phyloP scores from a whole-genome alignment of 2,888 invertebrate species.

The Lasius fuliginosus region DNA sequence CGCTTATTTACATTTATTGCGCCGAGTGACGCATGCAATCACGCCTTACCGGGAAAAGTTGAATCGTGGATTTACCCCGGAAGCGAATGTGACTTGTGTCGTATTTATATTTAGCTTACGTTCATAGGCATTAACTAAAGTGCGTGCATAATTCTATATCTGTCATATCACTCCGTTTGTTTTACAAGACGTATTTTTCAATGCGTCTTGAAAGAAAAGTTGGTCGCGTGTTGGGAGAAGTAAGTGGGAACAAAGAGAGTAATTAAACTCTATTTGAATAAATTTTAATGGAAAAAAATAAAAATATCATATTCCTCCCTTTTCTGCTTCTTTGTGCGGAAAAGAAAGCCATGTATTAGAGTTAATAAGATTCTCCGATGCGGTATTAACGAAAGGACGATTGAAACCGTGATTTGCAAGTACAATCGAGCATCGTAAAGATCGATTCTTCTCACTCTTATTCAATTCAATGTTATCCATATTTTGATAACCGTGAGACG shows the following conservation, averaged over 20 bases:
- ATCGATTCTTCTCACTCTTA: not conserved
- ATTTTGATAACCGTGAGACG: not conserved
- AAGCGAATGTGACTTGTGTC: conserved; percentile 29
- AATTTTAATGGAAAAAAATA: not conserved
- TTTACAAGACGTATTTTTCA: not conserved
- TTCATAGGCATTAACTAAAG: not conserved
- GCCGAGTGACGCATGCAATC: conserved; percentile 18
- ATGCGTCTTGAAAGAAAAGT: not conserved
- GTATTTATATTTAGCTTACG: conserved; percentile 33
- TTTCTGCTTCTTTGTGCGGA: not conserved
- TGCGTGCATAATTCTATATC: not conserved
- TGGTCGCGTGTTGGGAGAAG: not conserved
- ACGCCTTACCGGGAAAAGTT: conserved; percentile 29
- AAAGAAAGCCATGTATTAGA: not conserved
- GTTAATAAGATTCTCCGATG: not conserved
- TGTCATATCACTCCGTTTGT: not conserved
- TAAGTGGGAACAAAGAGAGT: not conserved
- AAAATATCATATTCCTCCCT: not conserved
- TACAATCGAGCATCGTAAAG: not conserved
- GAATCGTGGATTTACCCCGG: conserved; percentile 37
- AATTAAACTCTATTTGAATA: not conserved
- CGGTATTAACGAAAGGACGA: conserved; percentile 1
- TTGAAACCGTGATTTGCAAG: not conserved
- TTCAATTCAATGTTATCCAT: not conserved
- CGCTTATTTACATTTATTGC: conserved; percentile 3